Percentiles rank a stretch among this genome's conserved stretches.
phyloP scores from a whole-genome alignment of 2,888 invertebrate genomes.

The Arge pagana region DNA sequence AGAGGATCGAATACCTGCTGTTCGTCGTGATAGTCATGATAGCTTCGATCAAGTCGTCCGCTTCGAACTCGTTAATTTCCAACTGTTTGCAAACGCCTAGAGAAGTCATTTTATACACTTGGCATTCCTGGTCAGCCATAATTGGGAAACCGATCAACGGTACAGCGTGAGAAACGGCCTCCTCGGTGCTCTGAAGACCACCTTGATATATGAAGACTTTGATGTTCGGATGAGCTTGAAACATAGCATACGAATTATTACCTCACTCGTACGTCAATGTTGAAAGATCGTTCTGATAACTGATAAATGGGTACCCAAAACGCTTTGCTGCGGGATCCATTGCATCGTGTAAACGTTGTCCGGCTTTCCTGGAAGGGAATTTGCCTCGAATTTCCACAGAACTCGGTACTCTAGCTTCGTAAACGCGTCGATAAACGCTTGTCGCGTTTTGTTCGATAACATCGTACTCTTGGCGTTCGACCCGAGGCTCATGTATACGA shows the following conservation, averaged over 20 bases:
- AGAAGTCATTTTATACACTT: conserved; percentile 26
- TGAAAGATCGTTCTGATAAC: too few relatives aligned
- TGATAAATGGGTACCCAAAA: too few relatives aligned
- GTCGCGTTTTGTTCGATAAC: conserved; percentile 53
- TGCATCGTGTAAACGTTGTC: conserved; percentile 57
- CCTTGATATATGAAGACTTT: conserved; percentile 41
- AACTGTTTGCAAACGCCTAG: conserved; percentile 33
- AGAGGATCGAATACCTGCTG: conserved; percentile 26
- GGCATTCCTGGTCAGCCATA: conserved; percentile 36
- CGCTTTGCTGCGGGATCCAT: conserved; percentile 58
- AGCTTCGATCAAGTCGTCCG: conserved; percentile 22
- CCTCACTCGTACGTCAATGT: too few relatives aligned
- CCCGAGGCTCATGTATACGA: conserved; percentile 60
- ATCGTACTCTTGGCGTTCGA: conserved; percentile 57
- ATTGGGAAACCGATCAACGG: conserved; percentile 42
- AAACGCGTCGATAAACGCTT: conserved; percentile 57
- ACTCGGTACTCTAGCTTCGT: conserved; percentile 55
- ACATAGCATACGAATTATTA: too few relatives aligned
- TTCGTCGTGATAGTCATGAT: conserved; percentile 32
- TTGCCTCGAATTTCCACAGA: conserved; percentile 61
- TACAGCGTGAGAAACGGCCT: conserved; percentile 36
- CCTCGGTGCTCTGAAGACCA: conserved; percentile 42
- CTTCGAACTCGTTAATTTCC: conserved; percentile 24
- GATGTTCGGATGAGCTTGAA: conserved; percentile 41
- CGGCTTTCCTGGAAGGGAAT: conserved; percentile 48